Evolutionary conservation across 2,888 invertebrate species (phyloP).

Genomic region (Nomada flava): DNA sequence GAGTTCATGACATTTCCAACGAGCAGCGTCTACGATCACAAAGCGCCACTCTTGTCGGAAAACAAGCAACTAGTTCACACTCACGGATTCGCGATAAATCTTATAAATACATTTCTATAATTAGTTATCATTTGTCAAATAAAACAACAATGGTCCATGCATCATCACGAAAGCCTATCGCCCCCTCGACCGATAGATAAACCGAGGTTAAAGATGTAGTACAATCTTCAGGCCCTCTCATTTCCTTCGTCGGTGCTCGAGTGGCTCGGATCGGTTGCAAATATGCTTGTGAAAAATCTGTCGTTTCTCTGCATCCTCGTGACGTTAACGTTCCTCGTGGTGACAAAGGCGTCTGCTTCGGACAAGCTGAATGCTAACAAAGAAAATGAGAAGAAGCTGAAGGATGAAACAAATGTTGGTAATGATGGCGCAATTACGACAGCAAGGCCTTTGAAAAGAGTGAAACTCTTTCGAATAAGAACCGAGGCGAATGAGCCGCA

Average conservation of each 20-base stretch:
- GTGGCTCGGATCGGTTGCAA: slow-evolving; percentile 6
- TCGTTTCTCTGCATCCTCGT: slow-evolving; percentile 14
- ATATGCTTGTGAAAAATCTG: slow-evolving; percentile 34
- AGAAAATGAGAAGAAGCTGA: background rate
- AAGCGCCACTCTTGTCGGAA: background rate
- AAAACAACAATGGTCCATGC: background rate
- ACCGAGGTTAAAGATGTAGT: slow-evolving; percentile 49
- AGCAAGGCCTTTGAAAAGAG: background rate
- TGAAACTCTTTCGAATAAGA: background rate
- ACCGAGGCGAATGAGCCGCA: background rate
- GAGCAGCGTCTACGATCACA: background rate
- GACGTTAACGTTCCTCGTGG: slow-evolving; percentile 12
- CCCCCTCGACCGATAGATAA: slow-evolving; percentile 57
- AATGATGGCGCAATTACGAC: background rate
- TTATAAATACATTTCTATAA: slow-evolving; percentile 16
- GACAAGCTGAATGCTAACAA: background rate
- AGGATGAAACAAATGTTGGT: background rate
- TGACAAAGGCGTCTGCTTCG: slow-evolving; percentile 8
- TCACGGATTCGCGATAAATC: slow-evolving; percentile 11
- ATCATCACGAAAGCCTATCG: slow-evolving; percentile 38
- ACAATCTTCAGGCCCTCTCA: slow-evolving; percentile 10
- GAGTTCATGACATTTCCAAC: background rate
- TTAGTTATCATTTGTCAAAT: slow-evolving; percentile 7
- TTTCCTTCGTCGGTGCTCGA: slow-evolving; percentile 8
- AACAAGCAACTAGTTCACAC: background rate